A percentile compares a stretch with the other conserved stretches of the same genome.
Conservation (phyloP, 2,113 vertebrate genomes). For the Entomyzon cyanotis region DNA sequence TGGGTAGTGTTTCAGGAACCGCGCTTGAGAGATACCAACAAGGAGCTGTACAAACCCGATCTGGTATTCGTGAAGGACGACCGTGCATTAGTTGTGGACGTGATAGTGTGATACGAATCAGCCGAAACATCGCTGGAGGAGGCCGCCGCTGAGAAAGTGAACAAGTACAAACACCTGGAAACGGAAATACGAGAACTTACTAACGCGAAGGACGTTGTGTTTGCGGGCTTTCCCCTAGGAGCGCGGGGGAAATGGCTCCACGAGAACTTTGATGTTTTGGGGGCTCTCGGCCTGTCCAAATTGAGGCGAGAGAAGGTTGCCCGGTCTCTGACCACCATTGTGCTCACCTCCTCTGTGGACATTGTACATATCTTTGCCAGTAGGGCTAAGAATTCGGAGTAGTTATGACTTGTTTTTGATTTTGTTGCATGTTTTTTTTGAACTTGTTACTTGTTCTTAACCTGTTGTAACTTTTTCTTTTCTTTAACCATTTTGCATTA, state of each 20-base stretch:
- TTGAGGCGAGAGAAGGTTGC: background rate
- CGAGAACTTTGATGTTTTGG: fast-evolving
- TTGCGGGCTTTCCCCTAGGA: background rate
- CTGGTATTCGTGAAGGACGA: fast-evolving
- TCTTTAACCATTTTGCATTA: no score
- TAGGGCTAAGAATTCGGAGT: no score
- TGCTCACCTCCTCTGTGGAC: no score
- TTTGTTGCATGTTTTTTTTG: no score
- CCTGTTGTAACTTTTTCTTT: no score
- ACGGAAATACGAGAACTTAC: fast-evolving
- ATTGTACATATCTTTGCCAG: no score
- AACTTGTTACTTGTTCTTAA: no score
- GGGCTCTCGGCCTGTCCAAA: fast-evolving
- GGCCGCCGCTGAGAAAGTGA: fast-evolving
- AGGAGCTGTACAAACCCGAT: background rate
- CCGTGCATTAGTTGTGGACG: fast-evolving
- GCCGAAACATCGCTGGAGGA: background rate
- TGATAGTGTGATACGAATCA: fast-evolving
- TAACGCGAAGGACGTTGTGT: fast-evolving
- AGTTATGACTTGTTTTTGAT: no score
- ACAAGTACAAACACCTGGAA: background rate
- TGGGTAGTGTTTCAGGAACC: no score
- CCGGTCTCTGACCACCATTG: no score
- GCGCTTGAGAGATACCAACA: no score
- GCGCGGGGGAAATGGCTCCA: background rate